Evolutionary conservation across 2,113 vertebrate genomes (phyloP).

Genomic region (Ochotona princeps): DNA sequence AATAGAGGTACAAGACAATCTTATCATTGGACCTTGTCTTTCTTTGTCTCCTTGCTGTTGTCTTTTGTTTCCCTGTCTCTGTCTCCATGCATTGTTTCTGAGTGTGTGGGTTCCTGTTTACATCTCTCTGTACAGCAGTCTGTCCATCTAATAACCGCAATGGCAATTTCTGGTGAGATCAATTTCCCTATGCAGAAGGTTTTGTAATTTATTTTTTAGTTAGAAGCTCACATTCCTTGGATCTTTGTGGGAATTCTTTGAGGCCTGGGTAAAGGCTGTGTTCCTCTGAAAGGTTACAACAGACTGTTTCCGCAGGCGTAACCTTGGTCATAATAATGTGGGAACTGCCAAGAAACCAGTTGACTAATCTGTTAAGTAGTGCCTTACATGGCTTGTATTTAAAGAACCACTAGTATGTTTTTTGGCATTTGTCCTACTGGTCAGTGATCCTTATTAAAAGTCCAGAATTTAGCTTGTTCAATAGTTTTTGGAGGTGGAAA

Average conservation of each 20-base stretch:
- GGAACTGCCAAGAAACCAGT: slow-evolving; percentile 53
- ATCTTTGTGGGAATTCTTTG: slow-evolving; percentile 80
- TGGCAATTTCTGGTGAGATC: slow-evolving; percentile 49
- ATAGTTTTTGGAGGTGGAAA: slow-evolving; percentile 25
- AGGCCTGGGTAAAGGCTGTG: slow-evolving; percentile 62
- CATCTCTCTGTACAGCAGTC: background rate
- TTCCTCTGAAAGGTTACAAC: slow-evolving; percentile 59
- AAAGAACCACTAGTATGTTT: slow-evolving; percentile 60
- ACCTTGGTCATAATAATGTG: slow-evolving; percentile 48
- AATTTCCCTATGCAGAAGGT: slow-evolving; percentile 35
- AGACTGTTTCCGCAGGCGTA: slow-evolving; percentile 70
- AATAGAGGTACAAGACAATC: background rate
- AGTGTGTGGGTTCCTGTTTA: background rate
- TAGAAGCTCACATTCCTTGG: slow-evolving; percentile 69
- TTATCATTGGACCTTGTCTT: background rate
- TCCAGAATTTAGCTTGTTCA: slow-evolving; percentile 47
- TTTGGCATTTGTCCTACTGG: background rate
- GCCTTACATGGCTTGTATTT: slow-evolving; percentile 58
- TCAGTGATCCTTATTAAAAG: slow-evolving; percentile 43
- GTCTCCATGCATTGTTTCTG: background rate
- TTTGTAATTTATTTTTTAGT: slow-evolving; percentile 74
- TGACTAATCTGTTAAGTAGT: slow-evolving; percentile 60
- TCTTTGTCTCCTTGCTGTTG: too few relatives aligned
- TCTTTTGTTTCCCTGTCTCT: background rate
- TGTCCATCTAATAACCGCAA: background rate